A percentile compares a stretch with the other conserved stretches of the same genome.
phyloP scores from a whole-genome alignment of 2,113 vertebrate species.

The Gadus macrocephalus region DNA sequence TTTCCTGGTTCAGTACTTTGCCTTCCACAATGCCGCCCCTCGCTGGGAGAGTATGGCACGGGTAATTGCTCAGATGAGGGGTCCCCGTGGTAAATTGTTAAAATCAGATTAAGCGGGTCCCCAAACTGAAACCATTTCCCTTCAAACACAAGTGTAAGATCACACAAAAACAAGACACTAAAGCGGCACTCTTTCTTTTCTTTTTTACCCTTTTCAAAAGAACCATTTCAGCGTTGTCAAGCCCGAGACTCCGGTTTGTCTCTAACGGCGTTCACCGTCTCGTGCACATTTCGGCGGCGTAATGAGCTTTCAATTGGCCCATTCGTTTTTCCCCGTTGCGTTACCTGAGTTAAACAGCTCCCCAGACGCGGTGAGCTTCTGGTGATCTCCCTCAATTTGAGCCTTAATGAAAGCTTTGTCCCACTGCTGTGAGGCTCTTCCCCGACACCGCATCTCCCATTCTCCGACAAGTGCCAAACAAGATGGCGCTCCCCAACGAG shows the following conservation, averaged over 20 bases:
- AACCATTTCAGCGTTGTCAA: conserved; percentile 7
- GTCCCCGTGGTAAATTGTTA: conserved; percentile 22
- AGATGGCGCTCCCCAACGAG: conserved; percentile 53
- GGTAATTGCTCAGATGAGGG: conserved; percentile 29
- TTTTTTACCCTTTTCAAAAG: not conserved
- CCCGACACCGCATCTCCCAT: conserved; percentile 59
- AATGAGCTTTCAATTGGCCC: conserved; percentile 54
- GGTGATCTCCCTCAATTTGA: conserved; percentile 62
- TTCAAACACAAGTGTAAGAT: conserved; percentile 8
- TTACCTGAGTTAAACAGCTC: conserved; percentile 55
- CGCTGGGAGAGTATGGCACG: conserved; percentile 14
- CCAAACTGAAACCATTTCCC: conserved; percentile 27
- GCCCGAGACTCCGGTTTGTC: not conserved
- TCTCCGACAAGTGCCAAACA: conserved; percentile 60
- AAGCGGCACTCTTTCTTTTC: not conserved
- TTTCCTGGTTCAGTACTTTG: not conserved
- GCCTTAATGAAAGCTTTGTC: conserved; percentile 66
- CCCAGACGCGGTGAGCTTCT: conserved; percentile 41
- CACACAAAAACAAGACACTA: conserved; percentile 18
- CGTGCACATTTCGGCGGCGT: conserved; percentile 38
- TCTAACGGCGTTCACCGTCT: conserved; percentile 15
- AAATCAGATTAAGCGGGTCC: conserved; percentile 26
- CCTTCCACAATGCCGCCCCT: conserved; percentile 18
- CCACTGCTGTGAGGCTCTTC: conserved; percentile 56
- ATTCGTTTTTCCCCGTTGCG: conserved; percentile 50